Base-by-base conservation (phyloP, 2,888 invertebrate genomes). In the Piscicola geometra region DNA sequence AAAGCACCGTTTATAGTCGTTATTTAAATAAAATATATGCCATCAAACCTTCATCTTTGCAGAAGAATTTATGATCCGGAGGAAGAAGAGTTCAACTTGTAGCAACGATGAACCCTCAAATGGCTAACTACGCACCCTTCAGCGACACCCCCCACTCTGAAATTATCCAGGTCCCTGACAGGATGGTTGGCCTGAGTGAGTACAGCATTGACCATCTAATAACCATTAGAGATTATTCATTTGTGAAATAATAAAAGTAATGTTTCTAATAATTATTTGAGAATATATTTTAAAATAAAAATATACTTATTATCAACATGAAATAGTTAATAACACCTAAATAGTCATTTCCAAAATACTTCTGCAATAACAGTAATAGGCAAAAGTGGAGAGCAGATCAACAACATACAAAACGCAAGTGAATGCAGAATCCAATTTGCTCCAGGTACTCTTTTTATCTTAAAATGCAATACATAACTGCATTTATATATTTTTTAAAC, bases 371-470 rank as follows among this genome's bases (percentile, higher is more conserved):
- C 82, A 94, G 93, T 98, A 84, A 95, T 95, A 85, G 97, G 97
- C 67, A 92, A 96, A 83, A 94, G 94, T 72, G 95, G 96, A 75
- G 96, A 97, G 86, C 96, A 97, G 86, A 94, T 98, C 80, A 93
- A 93, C 64, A 89, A 93, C 82, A 89, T 98, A 79, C 97, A 98
- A 86, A 91, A 92, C 0, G 94, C 96, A 87, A 92, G 94, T 12
- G 94, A 94, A 76, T 95, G 95, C 87, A 96, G 97, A 88, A 93
- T 98, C 82, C 96, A 97, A 87, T 93, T 98, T 90, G 94, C 95
- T 73, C 91, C 93, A 70, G 82, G 85, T 85, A n/a, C n/a, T n/a
- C n/a, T n/a, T n/a, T n/a, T n/a, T n/a, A n/a, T n/a, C n/a, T n/a
- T n/a, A n/a, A n/a, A n/a, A n/a, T n/a, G n/a, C n/a, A n/a, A n/a